Evolutionary conservation across 2,797 vertebrate genomes (phyloP).

Genomic region (Protonibea diacanthus): DNA sequence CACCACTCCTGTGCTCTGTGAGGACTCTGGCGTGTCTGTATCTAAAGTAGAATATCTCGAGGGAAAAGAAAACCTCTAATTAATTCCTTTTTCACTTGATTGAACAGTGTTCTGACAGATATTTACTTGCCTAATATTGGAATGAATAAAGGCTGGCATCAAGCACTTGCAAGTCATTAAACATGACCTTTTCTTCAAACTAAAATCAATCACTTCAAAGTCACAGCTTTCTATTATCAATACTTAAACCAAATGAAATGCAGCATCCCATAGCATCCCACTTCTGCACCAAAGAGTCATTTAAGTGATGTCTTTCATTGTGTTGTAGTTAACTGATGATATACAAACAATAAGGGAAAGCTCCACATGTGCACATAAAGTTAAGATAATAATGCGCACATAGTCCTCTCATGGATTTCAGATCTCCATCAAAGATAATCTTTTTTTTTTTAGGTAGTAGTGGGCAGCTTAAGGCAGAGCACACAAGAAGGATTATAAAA

Average conservation of each 20-base stretch:
- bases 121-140: constrained; percentile 66
- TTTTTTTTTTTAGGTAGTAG: constrained; percentile 27
- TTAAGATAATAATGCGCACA: constrained; percentile 20
- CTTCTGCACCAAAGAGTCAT: constrained; percentile 38
- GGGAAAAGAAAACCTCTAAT: constrained; percentile 26
- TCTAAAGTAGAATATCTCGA: neutral
- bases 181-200: constrained; percentile 80
- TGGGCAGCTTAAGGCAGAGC: constrained; percentile 5
- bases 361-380: neutral
- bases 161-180: constrained; percentile 75
- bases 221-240: constrained; percentile 73
- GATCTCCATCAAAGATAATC: constrained; percentile 26
- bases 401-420: neutral
- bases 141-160: constrained; percentile 52
- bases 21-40: neutral
- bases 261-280: constrained; percentile 33
- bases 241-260: constrained; percentile 64
- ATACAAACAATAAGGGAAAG: constrained; percentile 13
- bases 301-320: constrained; percentile 29
- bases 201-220: constrained; percentile 80
- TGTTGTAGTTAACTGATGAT: constrained; percentile 27
- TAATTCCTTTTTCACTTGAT: constrained; percentile 55
- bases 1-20: neutral
- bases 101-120: constrained; percentile 50
- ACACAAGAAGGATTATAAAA: constrained; percentile 17